Evolutionary conservation across 2,797 vertebrate species (phyloP).

Genomic region (Chromis chromis): DNA sequence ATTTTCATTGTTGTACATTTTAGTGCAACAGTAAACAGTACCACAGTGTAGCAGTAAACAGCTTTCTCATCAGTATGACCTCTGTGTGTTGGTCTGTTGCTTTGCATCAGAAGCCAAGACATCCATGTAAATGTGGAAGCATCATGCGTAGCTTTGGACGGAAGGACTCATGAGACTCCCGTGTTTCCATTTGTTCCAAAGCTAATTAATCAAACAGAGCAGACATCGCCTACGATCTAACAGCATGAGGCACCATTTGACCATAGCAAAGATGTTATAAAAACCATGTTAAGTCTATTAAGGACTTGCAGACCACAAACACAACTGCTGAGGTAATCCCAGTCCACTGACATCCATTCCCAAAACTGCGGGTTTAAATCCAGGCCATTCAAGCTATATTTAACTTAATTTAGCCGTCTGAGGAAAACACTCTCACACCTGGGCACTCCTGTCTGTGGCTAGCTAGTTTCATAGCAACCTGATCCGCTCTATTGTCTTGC

Average conservation of each 20-base stretch:
- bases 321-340: not conserved
- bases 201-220: not conserved
- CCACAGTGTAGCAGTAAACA: not conserved
- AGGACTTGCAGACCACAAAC: slow-evolving; percentile 13
- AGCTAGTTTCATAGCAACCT: slow-evolving; percentile 71
- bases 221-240: not conserved
- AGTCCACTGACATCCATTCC: not conserved
- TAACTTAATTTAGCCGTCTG: slow-evolving; percentile 21
- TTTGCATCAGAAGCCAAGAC: not conserved
- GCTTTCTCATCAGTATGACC: not conserved
- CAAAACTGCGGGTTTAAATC: slow-evolving; percentile 1
- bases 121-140: too few species aligned
- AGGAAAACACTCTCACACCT: slow-evolving; percentile 30
- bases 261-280: not conserved
- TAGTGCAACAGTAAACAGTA: not conserved
- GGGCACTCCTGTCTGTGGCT: slow-evolving; percentile 33
- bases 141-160: not conserved
- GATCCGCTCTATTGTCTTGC: slow-evolving; percentile 65
- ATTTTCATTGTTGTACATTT: too few species aligned
- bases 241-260: not conserved
- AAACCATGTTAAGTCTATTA: not conserved
- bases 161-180: too few species aligned
- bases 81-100: not conserved
- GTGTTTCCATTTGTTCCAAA: too few species aligned
- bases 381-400: slow-evolving; percentile 8